Base-by-base conservation (phyloP, 2,113 vertebrate genomes). In the Microtus pennsylvanicus region DNA sequence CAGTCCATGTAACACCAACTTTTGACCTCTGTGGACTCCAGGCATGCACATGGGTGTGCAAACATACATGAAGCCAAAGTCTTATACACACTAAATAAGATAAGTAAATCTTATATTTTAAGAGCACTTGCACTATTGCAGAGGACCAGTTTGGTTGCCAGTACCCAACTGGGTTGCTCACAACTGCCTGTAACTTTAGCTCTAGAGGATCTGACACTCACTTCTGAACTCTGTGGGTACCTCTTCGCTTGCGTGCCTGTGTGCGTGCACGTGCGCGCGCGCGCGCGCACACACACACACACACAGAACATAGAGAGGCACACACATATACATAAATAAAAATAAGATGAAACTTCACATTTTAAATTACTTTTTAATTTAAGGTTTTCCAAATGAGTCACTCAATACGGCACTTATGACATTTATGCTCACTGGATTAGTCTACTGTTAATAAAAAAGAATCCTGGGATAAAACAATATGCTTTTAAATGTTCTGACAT, bases 391-490 rank as follows among this genome's bases (percentile, higher is more conserved):
- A 93, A 83, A 76, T 93, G 45, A 16, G 80, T 95, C 19, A 72
- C 65, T 67, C 77, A 89, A 75, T 14, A 95, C 63, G 91, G 67
- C 82, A 89, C 83, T 85, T 92, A 87, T 74, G 22, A 87, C 91
- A 75, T 91, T n/a, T 80, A 80, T 76, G 87, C 7, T 76, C 82
- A 76, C 7, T 33, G n/a, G 98, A 98, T 65, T 99, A 28, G 47
- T 19, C 50, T 26, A 98, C 96, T 70, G 99, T 67, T 91, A 99
- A 95, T 0, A 98, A 99, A 92, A 99, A 47, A 99, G 17, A 98
- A 98, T 83, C 91, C 97, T 98, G 98, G 99, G 96, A 97, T 99
- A 98, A 93, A 98, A 96, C 0, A 76, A 99, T 99, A 91, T 99
- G 99, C 97, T 99, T 99, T 17, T 93, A 99, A 99, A 52, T 97